These are phyloP conservation scores for Lophius piscatorius DNA, from an alignment of 2,113 vertebrate species.

Conservation along the genomic window DNA sequence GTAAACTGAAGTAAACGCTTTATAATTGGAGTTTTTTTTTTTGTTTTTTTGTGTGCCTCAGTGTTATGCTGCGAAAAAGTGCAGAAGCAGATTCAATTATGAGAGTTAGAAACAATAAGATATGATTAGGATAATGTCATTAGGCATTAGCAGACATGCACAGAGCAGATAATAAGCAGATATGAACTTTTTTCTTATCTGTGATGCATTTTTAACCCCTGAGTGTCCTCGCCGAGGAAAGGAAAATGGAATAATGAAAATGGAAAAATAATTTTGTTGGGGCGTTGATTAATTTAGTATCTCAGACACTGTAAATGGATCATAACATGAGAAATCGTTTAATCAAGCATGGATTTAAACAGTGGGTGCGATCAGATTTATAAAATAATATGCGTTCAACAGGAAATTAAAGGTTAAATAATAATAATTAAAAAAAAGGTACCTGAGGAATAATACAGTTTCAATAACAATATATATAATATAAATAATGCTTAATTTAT, in stretches of 20 bases:
- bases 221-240: no score
- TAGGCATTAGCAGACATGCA: conserved; percentile 26
- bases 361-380: no score
- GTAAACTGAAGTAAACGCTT: conserved; percentile 52
- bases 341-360: no score
- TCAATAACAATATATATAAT: no score
- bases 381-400: no score
- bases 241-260: no score
- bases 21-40: conserved; percentile 32
- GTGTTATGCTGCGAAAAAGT: conserved; percentile 43
- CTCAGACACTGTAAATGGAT: no score
- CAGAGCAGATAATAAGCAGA: conserved; percentile 24
- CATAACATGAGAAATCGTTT: no score
- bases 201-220: conserved; percentile 18
- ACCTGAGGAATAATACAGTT: neutral
- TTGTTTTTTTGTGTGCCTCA: conserved; percentile 47
- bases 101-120: conserved; percentile 45
- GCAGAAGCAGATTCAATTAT: conserved; percentile 45
- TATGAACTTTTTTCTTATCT: conserved; percentile 5
- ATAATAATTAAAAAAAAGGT: neutral
- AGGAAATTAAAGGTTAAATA: no score
- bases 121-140: conserved; percentile 55
- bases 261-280: no score
- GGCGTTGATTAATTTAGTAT: no score
- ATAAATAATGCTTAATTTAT: neutral